A percentile compares a stretch with the other conserved stretches of the same genome.
Evolutionary conservation across 2,888 invertebrate genomes (phyloP).

Genomic region (Rhingia campestris): DNA sequence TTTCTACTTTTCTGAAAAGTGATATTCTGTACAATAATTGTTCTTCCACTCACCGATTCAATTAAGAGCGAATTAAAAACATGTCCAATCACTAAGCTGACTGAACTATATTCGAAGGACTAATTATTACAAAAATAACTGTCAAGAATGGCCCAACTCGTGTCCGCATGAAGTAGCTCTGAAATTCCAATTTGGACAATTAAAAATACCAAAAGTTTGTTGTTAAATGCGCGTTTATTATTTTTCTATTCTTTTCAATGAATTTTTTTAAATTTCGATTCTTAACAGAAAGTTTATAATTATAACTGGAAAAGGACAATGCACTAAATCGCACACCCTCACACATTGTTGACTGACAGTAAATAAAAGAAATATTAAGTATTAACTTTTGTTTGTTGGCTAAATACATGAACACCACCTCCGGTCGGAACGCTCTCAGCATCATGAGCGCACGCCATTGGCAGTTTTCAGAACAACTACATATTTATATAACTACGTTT

Average conservation of each 20-base stretch:
- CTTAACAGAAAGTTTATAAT: conserved; percentile 55
- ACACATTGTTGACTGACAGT: conserved; percentile 56
- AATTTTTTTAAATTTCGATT: conserved; percentile 62
- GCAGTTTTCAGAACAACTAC: conserved; percentile 32
- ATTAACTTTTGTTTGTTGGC: conserved; percentile 9
- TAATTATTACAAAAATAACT: not conserved
- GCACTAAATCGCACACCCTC: conserved; percentile 7
- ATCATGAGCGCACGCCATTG: conserved; percentile 59
- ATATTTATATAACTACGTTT: conserved; percentile 25
- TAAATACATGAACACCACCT: conserved; percentile 40
- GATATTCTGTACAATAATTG: too few relatives aligned
- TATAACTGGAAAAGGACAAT: conserved; percentile 43
- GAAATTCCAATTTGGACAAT: not conserved
- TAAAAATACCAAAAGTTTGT: conserved; percentile 17
- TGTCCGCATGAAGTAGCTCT: too few relatives aligned
- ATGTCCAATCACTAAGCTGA: too few relatives aligned
- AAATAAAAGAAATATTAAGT: conserved; percentile 46
- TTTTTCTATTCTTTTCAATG: conserved; percentile 63
- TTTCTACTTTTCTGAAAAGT: too few relatives aligned
- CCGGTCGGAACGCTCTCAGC: conserved; percentile 59
- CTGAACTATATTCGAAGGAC: too few relatives aligned
- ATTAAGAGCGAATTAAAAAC: too few relatives aligned
- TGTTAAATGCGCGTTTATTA: conserved; percentile 73
- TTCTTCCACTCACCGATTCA: too few relatives aligned
- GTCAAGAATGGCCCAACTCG: too few relatives aligned